A percentile compares a stretch with the other conserved stretches of the same genome.
Evolutionary conservation across 2,888 invertebrate genomes (phyloP).

Genomic region (Agapetus fuscipes): DNA sequence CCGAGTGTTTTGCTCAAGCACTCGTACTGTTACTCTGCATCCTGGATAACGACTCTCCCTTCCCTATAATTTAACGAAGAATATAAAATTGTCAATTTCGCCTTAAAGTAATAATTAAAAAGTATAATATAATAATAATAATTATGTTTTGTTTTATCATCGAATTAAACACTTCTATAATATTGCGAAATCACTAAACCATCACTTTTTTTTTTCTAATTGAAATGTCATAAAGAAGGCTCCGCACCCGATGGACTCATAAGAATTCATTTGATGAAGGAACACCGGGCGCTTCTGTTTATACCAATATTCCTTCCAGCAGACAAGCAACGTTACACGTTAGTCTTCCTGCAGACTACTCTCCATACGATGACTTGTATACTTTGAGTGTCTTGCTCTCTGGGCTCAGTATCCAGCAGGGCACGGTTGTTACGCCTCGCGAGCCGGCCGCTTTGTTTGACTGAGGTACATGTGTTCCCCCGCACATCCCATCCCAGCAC

Average conservation of each 20-base stretch:
- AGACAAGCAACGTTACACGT: too few relatives aligned
- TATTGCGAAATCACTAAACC: conserved; percentile 22
- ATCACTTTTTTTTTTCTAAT: conserved; percentile 19
- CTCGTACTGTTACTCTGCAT: too few relatives aligned
- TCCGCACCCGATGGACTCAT: conserved; percentile 15
- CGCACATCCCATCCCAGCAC: conserved; percentile 1
- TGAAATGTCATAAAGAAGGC: conserved; percentile 20
- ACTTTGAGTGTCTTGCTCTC: too few relatives aligned
- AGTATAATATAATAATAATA: conserved; percentile 9
- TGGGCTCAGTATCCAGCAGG: too few relatives aligned
- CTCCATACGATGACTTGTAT: too few relatives aligned
- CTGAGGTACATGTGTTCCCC: too few relatives aligned
- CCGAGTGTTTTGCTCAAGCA: too few relatives aligned
- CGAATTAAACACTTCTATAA: conserved; percentile 19
- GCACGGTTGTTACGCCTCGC: too few relatives aligned
- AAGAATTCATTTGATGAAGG: conserved; percentile 13
- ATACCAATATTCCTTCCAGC: conserved; percentile 3
- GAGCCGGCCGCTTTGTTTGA: too few relatives aligned
- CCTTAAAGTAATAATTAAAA: conserved; percentile 19
- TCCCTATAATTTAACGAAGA: conserved; percentile 15
- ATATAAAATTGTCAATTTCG: conserved; percentile 21
- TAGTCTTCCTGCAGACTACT: too few relatives aligned
- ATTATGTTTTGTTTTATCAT: too few relatives aligned
- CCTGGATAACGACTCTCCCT: too few relatives aligned
- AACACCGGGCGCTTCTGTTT: conserved; percentile 3